Conservation (phyloP, 2,888 invertebrate species). For the Drosophila anomalata region DNA sequence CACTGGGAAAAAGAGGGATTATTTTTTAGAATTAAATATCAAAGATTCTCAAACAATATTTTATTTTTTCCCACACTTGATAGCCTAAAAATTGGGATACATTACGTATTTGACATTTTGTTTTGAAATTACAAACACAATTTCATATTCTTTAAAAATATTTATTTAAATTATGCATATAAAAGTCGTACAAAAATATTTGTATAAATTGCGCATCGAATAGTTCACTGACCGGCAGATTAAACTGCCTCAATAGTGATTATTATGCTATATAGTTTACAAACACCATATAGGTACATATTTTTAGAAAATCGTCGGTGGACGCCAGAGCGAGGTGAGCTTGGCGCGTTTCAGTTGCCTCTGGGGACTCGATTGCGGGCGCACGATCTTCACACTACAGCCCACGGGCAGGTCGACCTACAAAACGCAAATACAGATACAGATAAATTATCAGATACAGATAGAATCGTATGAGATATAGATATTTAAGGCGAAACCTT, state of each 20-base stretch:
- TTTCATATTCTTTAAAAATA: conserved; percentile 13
- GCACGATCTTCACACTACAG: conserved; percentile 82
- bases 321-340: conserved; percentile 69
- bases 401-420: conserved; percentile 82
- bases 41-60: too few species aligned
- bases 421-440: conserved; percentile 37
- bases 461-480: conserved; percentile 1
- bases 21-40: neutral
- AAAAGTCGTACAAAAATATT: conserved; percentile 36
- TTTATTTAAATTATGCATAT: conserved; percentile 21
- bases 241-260: conserved; percentile 10
- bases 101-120: too few species aligned
- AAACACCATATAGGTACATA: conserved; percentile 13
- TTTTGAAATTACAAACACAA: neutral
- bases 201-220: conserved; percentile 45
- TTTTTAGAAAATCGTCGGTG: conserved; percentile 47
- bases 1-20: neutral
- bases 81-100: too few species aligned
- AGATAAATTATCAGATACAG: conserved; percentile 1
- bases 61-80: too few species aligned
- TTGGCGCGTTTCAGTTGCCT: conserved; percentile 59
- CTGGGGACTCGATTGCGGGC: conserved; percentile 56
- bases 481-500: conserved; percentile 33
- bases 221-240: conserved; percentile 9
- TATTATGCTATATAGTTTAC: conserved; percentile 24